These are phyloP conservation scores for Lepus americanus DNA, from an alignment of 2,113 vertebrate species.

Conservation along the genomic window DNA sequence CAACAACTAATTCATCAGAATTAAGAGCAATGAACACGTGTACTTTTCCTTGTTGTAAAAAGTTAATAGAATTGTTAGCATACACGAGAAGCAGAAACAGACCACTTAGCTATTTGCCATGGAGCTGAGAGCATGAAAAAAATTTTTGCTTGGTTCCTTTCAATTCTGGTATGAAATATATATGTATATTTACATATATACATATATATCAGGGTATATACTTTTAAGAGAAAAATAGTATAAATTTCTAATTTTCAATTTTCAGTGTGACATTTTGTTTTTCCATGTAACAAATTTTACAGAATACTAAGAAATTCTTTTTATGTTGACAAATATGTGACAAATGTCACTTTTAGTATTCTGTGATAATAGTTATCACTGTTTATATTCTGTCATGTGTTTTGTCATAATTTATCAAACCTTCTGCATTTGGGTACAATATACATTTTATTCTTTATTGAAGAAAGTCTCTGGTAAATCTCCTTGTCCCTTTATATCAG, in stretches of 20 bases:
- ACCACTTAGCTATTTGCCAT: background rate
- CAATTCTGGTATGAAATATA: background rate
- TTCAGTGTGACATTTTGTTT: background rate
- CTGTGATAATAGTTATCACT: background rate
- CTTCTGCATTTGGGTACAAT: background rate
- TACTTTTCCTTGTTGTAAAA: conserved; percentile 42
- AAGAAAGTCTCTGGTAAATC: background rate
- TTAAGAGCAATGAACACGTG: conserved; percentile 55
- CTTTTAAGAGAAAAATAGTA: background rate
- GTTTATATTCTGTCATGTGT: background rate
- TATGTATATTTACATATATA: background rate
- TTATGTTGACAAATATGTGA: background rate
- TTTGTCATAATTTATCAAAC: background rate
- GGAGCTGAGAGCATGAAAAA: background rate
- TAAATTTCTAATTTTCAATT: background rate
- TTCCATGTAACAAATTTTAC: background rate
- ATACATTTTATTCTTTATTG: background rate
- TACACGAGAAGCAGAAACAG: background rate
- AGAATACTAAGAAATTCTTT: background rate
- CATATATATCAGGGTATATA: background rate
- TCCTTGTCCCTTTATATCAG: background rate
- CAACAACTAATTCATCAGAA: conserved; percentile 59
- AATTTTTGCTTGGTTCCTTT: background rate
- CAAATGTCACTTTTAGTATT: conserved; percentile 7
- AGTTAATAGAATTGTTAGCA: conserved; percentile 45